Evolutionary conservation across 2,888 invertebrate species (phyloP).

Genomic region (Alitta virens): DNA sequence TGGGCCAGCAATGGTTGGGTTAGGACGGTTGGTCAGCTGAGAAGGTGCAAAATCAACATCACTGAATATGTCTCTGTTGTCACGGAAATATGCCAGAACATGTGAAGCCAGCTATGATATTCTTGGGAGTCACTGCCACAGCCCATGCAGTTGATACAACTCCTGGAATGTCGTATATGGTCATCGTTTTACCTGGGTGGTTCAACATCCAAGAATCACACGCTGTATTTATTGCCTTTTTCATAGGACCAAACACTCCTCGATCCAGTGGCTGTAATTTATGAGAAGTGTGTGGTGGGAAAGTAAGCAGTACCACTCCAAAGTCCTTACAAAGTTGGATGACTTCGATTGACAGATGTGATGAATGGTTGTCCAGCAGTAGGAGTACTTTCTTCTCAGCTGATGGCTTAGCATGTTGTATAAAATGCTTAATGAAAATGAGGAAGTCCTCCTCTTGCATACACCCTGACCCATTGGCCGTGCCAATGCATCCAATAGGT

Average conservation of each 20-base stretch:
- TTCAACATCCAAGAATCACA: conserved; percentile 44
- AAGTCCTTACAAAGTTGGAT: conserved; percentile 8
- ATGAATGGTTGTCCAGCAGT: conserved; percentile 17
- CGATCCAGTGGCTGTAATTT: conserved; percentile 23
- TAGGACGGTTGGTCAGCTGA: too few species aligned
- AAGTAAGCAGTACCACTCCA: conserved; percentile 4
- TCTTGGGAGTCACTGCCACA: conserved; percentile 6
- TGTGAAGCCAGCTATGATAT: conserved; percentile 17
- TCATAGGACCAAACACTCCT: conserved; percentile 41
- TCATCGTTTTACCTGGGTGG: conserved; percentile 44
- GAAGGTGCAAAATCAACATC: too few species aligned
- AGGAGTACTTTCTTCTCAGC: conserved; percentile 9
- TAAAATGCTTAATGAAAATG: conserved; percentile 14
- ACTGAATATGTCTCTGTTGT: conserved; percentile 11
- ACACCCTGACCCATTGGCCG: conserved; percentile 11
- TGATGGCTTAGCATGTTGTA: conserved; percentile 13
- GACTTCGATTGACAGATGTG: conserved; percentile 13
- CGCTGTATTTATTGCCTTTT: conserved; percentile 38
- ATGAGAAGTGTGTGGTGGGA: not conserved
- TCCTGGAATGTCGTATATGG: conserved; percentile 33
- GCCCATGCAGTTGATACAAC: conserved; percentile 6
- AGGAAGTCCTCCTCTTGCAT: conserved; percentile 17
- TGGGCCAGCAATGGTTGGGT: too few species aligned
- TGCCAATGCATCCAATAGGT: not conserved
- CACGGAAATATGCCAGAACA: conserved; percentile 16